Conservation (phyloP, 2,113 vertebrate genomes). For the Girardinichthys multiradiatus region DNA sequence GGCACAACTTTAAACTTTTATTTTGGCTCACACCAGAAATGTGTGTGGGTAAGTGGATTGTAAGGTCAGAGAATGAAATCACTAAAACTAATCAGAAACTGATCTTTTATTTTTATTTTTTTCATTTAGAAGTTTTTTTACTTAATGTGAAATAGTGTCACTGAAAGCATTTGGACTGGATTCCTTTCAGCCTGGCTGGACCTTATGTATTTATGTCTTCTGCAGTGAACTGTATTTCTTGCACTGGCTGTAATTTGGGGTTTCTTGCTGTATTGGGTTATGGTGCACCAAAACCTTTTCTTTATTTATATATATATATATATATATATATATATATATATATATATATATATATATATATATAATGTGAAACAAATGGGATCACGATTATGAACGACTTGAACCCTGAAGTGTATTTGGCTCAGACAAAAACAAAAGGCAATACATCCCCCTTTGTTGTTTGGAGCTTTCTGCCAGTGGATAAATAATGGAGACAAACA, state of each 20-base stretch:
- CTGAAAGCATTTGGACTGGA: constrained; percentile 21
- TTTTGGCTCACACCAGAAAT: constrained; percentile 46
- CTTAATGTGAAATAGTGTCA: constrained; percentile 24
- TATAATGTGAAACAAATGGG: constrained; percentile 74
- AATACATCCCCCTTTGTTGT: constrained; percentile 29
- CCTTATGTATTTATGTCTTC: constrained; percentile 22
- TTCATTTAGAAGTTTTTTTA: neutral
- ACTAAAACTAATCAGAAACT: constrained; percentile 57
- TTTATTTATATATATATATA: neutral
- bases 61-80: constrained; percentile 52
- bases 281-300: constrained; percentile 38
- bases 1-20: constrained; percentile 55
- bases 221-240: constrained; percentile 50
- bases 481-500: constrained; percentile 35
- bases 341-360: neutral
- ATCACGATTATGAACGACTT: constrained; percentile 33
- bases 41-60: constrained; percentile 23
- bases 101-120: too few relatives aligned
- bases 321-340: too few relatives aligned
- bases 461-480: constrained; percentile 5
- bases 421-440: constrained; percentile 10
- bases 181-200: constrained; percentile 10
- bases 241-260: constrained; percentile 54
- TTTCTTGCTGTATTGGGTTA: constrained; percentile 47
- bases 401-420: constrained; percentile 10